Evolutionary conservation across 2,113 vertebrate species (phyloP).

Genomic region (Oreamnos americanus): DNA sequence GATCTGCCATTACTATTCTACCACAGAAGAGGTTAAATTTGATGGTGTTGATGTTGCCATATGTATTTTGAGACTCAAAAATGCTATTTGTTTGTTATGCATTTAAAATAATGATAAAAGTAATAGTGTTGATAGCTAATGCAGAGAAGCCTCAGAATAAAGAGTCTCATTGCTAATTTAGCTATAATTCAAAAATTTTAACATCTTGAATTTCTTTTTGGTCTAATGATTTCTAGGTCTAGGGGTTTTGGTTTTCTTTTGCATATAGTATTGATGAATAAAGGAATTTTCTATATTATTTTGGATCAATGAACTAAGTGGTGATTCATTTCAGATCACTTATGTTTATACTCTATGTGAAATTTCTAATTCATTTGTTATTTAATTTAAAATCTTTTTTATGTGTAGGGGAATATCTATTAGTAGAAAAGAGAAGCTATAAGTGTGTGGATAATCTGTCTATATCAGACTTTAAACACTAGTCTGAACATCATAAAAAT

Average conservation of each 20-base stretch:
- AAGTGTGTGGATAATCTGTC: not conserved
- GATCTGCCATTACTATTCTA: not conserved
- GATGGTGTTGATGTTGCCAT: not conserved
- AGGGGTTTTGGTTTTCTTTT: not conserved
- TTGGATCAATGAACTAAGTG: not conserved
- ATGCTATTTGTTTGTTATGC: not conserved
- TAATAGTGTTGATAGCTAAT: not conserved
- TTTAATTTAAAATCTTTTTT: not conserved
- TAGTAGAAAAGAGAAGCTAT: not conserved
- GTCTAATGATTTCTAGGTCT: not conserved
- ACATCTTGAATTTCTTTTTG: slow-evolving; percentile 6
- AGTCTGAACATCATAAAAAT: not conserved
- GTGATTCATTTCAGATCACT: not conserved
- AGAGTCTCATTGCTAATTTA: not conserved
- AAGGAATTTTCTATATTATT: not conserved
- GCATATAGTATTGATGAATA: not conserved
- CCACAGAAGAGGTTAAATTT: not conserved
- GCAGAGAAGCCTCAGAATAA: not conserved
- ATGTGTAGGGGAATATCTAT: not conserved
- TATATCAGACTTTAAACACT: not conserved
- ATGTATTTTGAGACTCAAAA: not conserved
- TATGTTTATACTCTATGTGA: not conserved
- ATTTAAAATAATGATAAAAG: not conserved
- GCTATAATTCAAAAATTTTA: not conserved
- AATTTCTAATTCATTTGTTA: not conserved